These are phyloP conservation scores for silkworm (Bombyx mori) DNA, from an alignment of 1,140 invertebrate species.

Conservation along the genomic window DNA sequence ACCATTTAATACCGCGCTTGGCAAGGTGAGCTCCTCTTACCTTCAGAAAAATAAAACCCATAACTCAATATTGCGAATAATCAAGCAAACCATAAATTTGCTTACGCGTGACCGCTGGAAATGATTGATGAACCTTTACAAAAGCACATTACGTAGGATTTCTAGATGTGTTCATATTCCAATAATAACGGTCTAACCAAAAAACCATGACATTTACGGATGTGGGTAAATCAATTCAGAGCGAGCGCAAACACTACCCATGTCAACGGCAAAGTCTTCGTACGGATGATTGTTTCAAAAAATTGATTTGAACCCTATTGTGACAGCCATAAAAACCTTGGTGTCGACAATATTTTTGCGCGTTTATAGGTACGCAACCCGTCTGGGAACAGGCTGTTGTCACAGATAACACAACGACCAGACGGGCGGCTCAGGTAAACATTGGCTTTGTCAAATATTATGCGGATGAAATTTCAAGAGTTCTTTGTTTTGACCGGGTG, in stretches of 20 bases:
- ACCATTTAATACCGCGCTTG: too few relatives aligned
- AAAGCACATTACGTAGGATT: constrained; percentile 8
- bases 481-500: constrained; percentile 31
- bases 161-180: constrained; percentile 18
- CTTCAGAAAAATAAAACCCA: neutral
- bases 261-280: constrained; percentile 36
- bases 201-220: constrained; percentile 54
- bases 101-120: neutral
- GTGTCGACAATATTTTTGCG: constrained; percentile 41
- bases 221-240: constrained; percentile 57
- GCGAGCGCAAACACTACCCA: constrained; percentile 46
- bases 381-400: constrained; percentile 24
- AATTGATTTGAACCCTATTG: constrained; percentile 56
- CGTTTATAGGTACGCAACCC: constrained; percentile 21
- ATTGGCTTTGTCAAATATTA: constrained; percentile 52
- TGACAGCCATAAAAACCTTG: constrained; percentile 36
- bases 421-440: constrained; percentile 40
- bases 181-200: constrained; percentile 24
- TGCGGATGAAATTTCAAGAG: constrained; percentile 43
- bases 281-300: constrained; percentile 46
- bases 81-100: neutral
- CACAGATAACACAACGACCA: constrained; percentile 38
- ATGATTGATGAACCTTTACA: constrained; percentile 2
- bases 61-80: constrained; percentile 1
- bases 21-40: too few relatives aligned